Evolutionary conservation across 2,113 vertebrate genomes (phyloP), one percentile per base, ranked within the genome.

Genomic region (Seriola rivoliana): DNA sequence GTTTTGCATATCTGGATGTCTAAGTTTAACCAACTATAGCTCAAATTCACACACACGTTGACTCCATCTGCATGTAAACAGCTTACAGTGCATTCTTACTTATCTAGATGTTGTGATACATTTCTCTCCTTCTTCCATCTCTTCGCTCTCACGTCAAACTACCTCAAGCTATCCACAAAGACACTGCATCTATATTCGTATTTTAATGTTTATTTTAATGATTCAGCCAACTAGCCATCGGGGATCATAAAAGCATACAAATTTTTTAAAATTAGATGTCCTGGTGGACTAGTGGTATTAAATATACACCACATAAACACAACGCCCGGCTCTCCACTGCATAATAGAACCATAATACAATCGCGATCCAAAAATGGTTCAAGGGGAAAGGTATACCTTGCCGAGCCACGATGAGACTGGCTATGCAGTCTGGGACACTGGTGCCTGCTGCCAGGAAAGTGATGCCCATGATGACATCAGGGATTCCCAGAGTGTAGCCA

Each of bases 401-500:
- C 76, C 97, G 97, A 23, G 98, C 98, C 86, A 99, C 98, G 29
- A 99, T 99, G 75, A 99, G 91, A 85, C 98, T 99, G 88, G 98
- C 98, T 93, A 99, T 99, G 95, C 98, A 99, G 95, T 99, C 98
- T 25, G 98, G 98, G 54, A 99, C 97, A 0, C 98, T 99, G 14
- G 98, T 99, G 90, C 98, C 98, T 0, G 98, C 98, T 2, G 98
- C 98, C 91, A 99, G 96, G 93, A 99, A 99, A 55, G 98, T 99
- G 91, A 99, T 99, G 67, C 98, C 98, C 98, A 99, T 99, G 94
- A 99, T 99, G 85, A 99, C 97, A 29, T 99, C 98, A 0, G 98
- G 98, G 87, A 99, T 99, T 81, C 98, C 98, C 55, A 99, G 95
- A 2, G 98, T 99, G 91, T 97, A 99, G 71, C 98, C 98, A 9